A percentile compares a stretch with the other conserved stretches of the same genome.
Conservation (phyloP, 2,113 vertebrate species). For the Xyrauchen texanus region DNA sequence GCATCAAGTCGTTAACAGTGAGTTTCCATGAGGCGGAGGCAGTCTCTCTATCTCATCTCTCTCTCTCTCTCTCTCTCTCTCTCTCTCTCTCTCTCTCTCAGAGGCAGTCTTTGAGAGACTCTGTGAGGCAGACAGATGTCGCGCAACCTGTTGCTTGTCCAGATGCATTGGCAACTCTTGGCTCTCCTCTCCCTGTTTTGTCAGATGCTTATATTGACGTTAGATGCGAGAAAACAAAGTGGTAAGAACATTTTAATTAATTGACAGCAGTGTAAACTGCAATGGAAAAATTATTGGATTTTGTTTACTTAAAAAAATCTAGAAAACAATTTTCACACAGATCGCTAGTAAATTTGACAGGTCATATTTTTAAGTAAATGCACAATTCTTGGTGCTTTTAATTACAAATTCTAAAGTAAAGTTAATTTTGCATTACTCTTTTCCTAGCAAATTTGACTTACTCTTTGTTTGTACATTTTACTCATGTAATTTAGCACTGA, state of each 20-base stretch:
- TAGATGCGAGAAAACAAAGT: constrained; percentile 59
- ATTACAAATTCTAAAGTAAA: too few relatives aligned
- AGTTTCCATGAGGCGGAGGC: constrained; percentile 8
- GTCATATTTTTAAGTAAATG: too few relatives aligned
- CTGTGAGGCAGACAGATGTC: constrained; percentile 61
- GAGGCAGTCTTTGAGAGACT: constrained; percentile 48
- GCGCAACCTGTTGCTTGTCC: constrained; percentile 63
- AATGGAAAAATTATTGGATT: too few relatives aligned
- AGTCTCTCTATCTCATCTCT: constrained; percentile 11
- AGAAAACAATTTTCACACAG: too few relatives aligned
- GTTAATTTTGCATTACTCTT: too few relatives aligned
- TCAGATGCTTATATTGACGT: constrained; percentile 64
- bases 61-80: constrained; percentile 8
- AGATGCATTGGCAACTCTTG: constrained; percentile 73
- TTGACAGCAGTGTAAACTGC: neutral
- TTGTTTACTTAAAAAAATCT: too few relatives aligned
- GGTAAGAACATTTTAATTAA: constrained; percentile 60
- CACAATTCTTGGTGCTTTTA: too few relatives aligned
- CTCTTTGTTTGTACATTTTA: too few relatives aligned
- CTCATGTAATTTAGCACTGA: too few relatives aligned
- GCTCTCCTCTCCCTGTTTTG: constrained; percentile 66
- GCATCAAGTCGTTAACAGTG: constrained; percentile 14
- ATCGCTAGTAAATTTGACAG: too few relatives aligned
- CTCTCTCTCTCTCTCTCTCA: constrained; percentile 18
- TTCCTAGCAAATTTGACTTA: too few relatives aligned